Evolutionary conservation across 2,113 vertebrate species (phyloP), one percentile per base, ranked within the genome.

Genomic region (Ptyas mucosa): DNA sequence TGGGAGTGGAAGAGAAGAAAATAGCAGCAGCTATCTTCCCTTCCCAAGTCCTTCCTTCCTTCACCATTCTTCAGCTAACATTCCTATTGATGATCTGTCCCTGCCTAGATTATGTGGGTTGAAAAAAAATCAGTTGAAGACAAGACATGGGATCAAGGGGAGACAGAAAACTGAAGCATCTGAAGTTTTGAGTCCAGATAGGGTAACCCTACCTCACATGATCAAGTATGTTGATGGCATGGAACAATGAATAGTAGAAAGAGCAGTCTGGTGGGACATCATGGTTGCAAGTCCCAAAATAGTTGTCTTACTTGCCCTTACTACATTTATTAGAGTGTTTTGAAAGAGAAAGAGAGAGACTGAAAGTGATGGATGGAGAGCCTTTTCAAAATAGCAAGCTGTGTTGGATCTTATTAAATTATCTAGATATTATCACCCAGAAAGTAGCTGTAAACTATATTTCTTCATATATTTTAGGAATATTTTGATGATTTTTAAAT

Each of bases 381-480:
- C 26, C 57, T 69, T 92, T 69, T 75, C 39, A 54, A 75, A 54
- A 34, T 29, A 14, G 1, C 14, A 92, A 88, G 12, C 29, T 69
- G 4, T 29, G 46, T 34, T 34, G 11, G 29, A 8, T 6, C 18
- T 81, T 20, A 14, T 21, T 85, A 39, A 75, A 69, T 20, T 11
- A 23, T 26, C 51, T 24, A 75, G 24, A 52, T 24, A 18, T n/a
- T 9, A 55, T 11, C 49, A 8, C 10, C 6, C 23, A 95, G 46
- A 93, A 86, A 69, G 49, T 43, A 85, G 95, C 20, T 69, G 24
- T n/a, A 91, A n/a, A 43, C n/a, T 11, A 88, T 93, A 92, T 10
- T 52, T 52, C 26, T 52, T 89, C 7, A 39, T 49, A 34, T 53
- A 81, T 81, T 11, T 81, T 81, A 54, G 49, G 69, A 54, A 26